phyloP scores from a whole-genome alignment of 92 coral and sea anemone species.

The Actinernus sp. region DNA sequence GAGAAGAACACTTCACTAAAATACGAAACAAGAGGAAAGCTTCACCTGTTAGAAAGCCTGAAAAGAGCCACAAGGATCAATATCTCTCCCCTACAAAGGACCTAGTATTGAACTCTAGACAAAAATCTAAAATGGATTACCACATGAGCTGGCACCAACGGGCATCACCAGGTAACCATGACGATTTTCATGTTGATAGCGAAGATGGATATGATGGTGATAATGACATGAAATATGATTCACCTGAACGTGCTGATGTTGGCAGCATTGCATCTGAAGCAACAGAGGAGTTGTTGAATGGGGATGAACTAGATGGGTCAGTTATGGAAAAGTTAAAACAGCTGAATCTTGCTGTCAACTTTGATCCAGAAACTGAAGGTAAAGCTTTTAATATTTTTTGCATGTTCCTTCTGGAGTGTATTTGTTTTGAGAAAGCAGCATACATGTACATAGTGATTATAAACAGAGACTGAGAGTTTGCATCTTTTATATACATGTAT shows the following conservation, averaged over 20 bases:
- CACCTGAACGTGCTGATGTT: constrained; percentile 53
- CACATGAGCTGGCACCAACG: background rate
- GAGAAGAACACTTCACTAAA: no score
- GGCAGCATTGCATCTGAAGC: constrained; percentile 70
- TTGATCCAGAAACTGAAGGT: constrained; percentile 83
- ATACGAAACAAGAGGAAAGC: background rate
- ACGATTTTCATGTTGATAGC: background rate
- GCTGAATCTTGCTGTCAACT: constrained; percentile 86
- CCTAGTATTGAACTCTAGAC: no score
- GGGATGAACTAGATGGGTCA: constrained; percentile 73
- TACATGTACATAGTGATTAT: no score
- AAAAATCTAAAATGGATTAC: no score
- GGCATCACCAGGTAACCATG: background rate
- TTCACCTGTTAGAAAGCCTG: background rate
- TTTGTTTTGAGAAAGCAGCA: background rate
- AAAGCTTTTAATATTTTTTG: background rate
- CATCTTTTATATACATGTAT: no score
- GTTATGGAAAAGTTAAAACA: constrained; percentile 82
- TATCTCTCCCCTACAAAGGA: no score
- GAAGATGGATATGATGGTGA: background rate
- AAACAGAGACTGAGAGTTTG: no score
- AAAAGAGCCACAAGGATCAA: background rate
- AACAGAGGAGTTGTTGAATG: constrained; percentile 63
- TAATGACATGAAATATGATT: background rate
- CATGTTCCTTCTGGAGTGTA: no score